Conservation (phyloP, 2,888 invertebrate genomes). For the Lithodes maja region DNA sequence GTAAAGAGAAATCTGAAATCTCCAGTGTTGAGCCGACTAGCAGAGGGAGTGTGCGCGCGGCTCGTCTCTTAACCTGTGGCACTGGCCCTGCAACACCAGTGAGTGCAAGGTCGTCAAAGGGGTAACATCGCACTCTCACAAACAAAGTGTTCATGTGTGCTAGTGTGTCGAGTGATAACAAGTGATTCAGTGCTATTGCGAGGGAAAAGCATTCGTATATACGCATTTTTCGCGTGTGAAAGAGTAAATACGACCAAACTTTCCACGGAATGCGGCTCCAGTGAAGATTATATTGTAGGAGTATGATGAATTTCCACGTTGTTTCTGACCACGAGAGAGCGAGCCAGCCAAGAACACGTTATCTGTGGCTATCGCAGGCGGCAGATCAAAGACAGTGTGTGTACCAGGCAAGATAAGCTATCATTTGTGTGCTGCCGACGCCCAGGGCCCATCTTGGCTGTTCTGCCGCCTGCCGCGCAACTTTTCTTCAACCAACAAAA, state of each 20-base stretch:
- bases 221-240: background rate
- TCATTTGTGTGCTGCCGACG: slow-evolving; percentile 45
- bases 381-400: slow-evolving; percentile 47
- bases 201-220: background rate
- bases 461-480: background rate
- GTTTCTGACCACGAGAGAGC: slow-evolving; percentile 16
- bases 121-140: slow-evolving; percentile 27
- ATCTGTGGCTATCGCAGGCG: slow-evolving; percentile 46
- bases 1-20: slow-evolving; percentile 19
- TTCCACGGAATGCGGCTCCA: background rate
- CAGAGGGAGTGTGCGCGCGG: slow-evolving; percentile 57
- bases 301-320: slow-evolving; percentile 13
- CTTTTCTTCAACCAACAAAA: background rate
- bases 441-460: background rate
- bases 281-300: background rate
- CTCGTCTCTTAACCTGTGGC: slow-evolving; percentile 55
- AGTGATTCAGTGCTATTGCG: background rate
- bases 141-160: background rate
- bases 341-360: slow-evolving; percentile 35
- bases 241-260: background rate
- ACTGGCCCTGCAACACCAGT: slow-evolving; percentile 45
- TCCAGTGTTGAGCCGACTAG: slow-evolving; percentile 46
- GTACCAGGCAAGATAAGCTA: slow-evolving; percentile 40
- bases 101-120: slow-evolving; percentile 48
- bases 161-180: background rate